Conservation (phyloP, 2,113 vertebrate species). For the Eudyptes chrysolophus region DNA sequence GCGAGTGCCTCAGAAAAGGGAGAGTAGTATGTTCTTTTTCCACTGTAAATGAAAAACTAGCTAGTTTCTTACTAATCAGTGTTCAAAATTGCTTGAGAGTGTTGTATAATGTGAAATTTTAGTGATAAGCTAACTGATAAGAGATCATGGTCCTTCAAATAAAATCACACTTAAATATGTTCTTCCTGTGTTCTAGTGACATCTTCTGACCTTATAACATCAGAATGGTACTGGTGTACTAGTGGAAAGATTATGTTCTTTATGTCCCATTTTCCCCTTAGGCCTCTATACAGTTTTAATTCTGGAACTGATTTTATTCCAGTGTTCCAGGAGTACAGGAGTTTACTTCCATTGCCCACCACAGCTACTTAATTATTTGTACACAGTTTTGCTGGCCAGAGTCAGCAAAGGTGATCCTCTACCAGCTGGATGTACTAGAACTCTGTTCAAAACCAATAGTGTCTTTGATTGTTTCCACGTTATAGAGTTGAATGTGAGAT, state of each 20-base stretch:
- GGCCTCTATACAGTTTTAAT: background rate
- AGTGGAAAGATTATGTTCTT: background rate
- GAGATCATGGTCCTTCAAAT: background rate
- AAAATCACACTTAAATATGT: background rate
- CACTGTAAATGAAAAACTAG: background rate
- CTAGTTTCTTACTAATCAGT: background rate
- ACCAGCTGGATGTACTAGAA: background rate
- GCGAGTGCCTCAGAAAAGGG: background rate
- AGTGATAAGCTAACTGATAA: background rate
- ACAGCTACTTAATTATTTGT: background rate
- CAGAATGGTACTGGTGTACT: background rate
- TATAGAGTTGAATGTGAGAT: background rate
- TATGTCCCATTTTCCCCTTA: background rate
- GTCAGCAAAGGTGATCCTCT: background rate
- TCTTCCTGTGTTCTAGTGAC: background rate
- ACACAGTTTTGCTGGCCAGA: background rate
- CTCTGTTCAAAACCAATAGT: background rate
- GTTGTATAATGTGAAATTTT: background rate
- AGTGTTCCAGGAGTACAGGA: background rate
- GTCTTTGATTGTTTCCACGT: background rate
- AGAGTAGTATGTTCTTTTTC: background rate
- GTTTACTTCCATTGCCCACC: background rate
- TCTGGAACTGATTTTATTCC: background rate
- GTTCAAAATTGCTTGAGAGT: background rate
- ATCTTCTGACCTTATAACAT: background rate